Base-by-base conservation (phyloP, 2,113 vertebrate genomes). In the Grammomys surdaster region DNA sequence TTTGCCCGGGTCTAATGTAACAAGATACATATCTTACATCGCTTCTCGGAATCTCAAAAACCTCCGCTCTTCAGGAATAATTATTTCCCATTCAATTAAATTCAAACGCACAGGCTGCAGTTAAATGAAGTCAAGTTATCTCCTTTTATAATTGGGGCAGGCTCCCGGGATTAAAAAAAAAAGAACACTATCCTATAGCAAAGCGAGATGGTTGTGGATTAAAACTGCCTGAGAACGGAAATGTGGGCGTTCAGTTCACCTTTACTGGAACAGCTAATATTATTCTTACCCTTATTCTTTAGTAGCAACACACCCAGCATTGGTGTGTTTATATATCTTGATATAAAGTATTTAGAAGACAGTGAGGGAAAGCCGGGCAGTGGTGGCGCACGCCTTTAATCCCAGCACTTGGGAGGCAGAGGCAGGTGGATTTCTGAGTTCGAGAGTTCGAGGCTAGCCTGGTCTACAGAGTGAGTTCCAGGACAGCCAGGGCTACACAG, bases 1-100 rank as follows among this genome's bases (percentile, higher is more conserved):
- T 98, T 98, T 98, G 96, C 97, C 43, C 77, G 98, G 89, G 92
- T 91, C 70, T 98, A 97, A 97, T 98, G 97, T 96, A 97, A 97
- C 43, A 43, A 98, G 98, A 98, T 98, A 90, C 7, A n/a, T 90
- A 98, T 98, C 97, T 97, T 95, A 96, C 65, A 85, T 85, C 58
- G 60, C 93, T 93, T 96, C 93, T 48, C 77, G 89, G 98, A 98
- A 89, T 89, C 95, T 92, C 94, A 88, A 86, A 97, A 97, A 94
- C 65, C 91, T 94, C 96, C 3, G 19, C 97, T 76, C 91, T 88
- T 70, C 90, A 96, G 95, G 97, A 98, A 97, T 97, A 97, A 98
- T 98, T 98, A 97, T 98, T 97, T 97, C n/a, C 3, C 2, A 0
- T 97, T 96, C 69, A 56, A 98, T 98, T 98, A 97, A 95, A 95